These are phyloP conservation scores for Lucilia sericata DNA, from an alignment of 1,140 invertebrate species.

Conservation along the genomic window DNA sequence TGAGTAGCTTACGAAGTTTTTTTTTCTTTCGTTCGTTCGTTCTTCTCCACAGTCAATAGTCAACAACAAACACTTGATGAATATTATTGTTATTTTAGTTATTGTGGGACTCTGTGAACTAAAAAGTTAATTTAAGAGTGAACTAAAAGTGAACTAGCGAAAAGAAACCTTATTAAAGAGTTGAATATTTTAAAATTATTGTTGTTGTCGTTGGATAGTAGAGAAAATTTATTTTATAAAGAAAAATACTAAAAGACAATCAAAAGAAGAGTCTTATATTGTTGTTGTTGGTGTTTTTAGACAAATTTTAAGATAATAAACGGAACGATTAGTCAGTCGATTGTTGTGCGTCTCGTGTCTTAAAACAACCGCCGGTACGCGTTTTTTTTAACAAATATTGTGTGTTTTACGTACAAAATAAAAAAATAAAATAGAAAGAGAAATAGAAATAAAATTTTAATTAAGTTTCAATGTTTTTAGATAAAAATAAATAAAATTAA, in stretches of 20 bases:
- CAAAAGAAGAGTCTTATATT: conserved; percentile 26
- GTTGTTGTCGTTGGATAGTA: not conserved
- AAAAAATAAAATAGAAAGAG: not conserved
- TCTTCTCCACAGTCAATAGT: too few species aligned
- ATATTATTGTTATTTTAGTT: not conserved
- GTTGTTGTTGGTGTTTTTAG: conserved; percentile 7
- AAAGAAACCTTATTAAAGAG: not conserved
- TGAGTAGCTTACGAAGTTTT: not conserved
- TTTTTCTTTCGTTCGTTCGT: not conserved
- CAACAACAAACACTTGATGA: not conserved
- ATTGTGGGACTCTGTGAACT: too few species aligned
- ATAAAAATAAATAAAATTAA: not conserved
- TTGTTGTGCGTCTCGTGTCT: conserved; percentile 45
- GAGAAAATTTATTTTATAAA: not conserved
- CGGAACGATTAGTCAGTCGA: conserved; percentile 33
- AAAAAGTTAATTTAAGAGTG: too few species aligned
- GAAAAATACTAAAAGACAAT: not conserved
- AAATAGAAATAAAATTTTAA: too few species aligned
- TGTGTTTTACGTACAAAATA: too few species aligned
- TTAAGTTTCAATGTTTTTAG: too few species aligned
- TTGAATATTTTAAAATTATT: not conserved
- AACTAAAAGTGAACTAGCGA: not conserved
- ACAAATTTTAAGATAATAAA: not conserved
- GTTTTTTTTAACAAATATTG: not conserved
- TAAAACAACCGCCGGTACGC: conserved; percentile 2